Evolutionary conservation across 2,888 invertebrate genomes (phyloP), one percentile per base, ranked within the genome.

Genomic region (Eumacrocentrus americanus): DNA sequence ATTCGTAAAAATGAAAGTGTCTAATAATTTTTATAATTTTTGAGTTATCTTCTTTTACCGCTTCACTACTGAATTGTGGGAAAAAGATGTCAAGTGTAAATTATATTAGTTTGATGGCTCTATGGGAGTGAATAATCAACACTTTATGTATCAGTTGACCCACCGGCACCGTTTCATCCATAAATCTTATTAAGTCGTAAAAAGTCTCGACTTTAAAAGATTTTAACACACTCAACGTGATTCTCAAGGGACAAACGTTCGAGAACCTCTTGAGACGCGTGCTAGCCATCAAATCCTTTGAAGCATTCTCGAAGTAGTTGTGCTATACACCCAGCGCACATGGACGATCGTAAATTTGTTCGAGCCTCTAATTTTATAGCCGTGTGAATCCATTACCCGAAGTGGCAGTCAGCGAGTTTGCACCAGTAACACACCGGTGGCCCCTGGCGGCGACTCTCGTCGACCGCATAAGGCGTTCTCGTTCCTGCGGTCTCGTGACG

Each of bases 341-440:
- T 58, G 67, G 60, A 65, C 52, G 67, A 58, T 64, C 65, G 64
- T 73, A 77, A 79, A 77, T 79, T 80, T 76, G 77, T 78, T 74
- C 72, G 69, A 73, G 75, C 72, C 75, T 77, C 76, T 75, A 78
- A 78, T 79, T 80, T 80, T 79, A 80, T 70, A 75, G 64, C 71
- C 73, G 67, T 70, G 71, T 67, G 74, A 75, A 78, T 78, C 74
- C 75, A 78, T 79, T 79, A 78, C 74, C 70, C 67, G 70, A 76
- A 79, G 77, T 76, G 75, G 75, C 63, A 73, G 72, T 60, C 64
- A 62, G 59, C 66, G 68, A 68, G 70, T 71, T 73, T 64, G 68
- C 72, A 70, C 65, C 68, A 62, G 67, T 64, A 64, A 65, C 66
- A 61, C 63, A 66, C 20, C 52, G n/a, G 14, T 12, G 23, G 23